These are phyloP conservation scores for Boloria euphrosyne DNA, from an alignment of 2,888 invertebrate species.

Conservation along the genomic window DNA sequence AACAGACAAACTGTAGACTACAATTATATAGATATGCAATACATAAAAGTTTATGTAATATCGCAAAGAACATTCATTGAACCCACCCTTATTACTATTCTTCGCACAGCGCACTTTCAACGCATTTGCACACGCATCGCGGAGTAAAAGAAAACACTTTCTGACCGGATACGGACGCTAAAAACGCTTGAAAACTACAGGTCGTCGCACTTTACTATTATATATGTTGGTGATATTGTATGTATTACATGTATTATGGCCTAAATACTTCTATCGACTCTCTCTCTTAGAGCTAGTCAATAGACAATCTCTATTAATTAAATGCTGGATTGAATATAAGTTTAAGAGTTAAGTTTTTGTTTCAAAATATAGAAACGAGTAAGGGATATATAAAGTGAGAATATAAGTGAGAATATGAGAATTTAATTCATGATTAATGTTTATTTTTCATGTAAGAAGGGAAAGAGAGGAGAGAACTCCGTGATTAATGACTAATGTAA, in stretches of 20 bases:
- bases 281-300: neutral
- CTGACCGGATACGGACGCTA: conserved; percentile 66
- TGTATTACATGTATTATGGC: conserved; percentile 19
- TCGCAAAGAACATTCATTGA: conserved; percentile 28
- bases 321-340: too few species aligned
- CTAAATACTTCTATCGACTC: conserved; percentile 13
- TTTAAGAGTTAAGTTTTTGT: neutral
- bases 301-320: too few species aligned
- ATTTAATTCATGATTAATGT: too few species aligned
- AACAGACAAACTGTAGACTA: neutral
- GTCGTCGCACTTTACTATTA: conserved; percentile 46
- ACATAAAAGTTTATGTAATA: conserved; percentile 24
- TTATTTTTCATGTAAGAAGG: too few species aligned
- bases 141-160: conserved; percentile 63
- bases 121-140: conserved; percentile 58
- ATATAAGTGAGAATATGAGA: too few species aligned
- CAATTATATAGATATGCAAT: conserved; percentile 2
- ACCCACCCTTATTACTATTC: conserved; percentile 50
- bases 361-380: too few species aligned
- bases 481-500: too few species aligned
- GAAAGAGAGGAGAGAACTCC: too few species aligned
- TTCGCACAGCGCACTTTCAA: conserved; percentile 61
- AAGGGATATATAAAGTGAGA: too few species aligned
- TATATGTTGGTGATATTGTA: conserved; percentile 24
- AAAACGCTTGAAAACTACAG: conserved; percentile 40